phyloP scores from a whole-genome alignment of 2,888 invertebrate species.

The Zygogramma bicolorata region DNA sequence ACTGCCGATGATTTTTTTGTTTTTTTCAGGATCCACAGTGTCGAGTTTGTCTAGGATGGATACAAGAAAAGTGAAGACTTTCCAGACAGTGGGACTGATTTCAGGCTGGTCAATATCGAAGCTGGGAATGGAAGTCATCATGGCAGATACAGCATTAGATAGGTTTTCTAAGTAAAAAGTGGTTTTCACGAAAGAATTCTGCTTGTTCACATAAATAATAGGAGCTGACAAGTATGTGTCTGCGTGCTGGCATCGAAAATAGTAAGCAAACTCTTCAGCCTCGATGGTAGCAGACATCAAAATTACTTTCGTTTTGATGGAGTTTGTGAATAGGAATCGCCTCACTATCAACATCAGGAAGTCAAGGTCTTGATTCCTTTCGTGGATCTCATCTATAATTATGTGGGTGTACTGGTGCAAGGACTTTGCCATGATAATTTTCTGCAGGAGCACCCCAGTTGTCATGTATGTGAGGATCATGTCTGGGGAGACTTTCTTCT shows the following conservation, averaged over 20 bases:
- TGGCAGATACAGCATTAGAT: neutral
- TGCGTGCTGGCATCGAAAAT: constrained; percentile 69
- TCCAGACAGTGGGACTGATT: constrained; percentile 59
- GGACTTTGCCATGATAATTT: constrained; percentile 76
- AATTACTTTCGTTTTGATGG: constrained; percentile 77
- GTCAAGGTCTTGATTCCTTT: constrained; percentile 92
- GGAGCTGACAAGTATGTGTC: constrained; percentile 68
- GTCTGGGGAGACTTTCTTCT: constrained; percentile 72
- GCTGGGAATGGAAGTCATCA: constrained; percentile 32
- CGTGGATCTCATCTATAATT: constrained; percentile 94
- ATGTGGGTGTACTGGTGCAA: constrained; percentile 88
- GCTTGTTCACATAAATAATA: constrained; percentile 70
- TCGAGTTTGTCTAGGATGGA: constrained; percentile 77
- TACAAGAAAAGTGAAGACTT: constrained; percentile 68
- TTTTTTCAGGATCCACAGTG: constrained; percentile 52
- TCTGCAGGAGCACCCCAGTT: constrained; percentile 88
- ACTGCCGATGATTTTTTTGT: constrained; percentile 67
- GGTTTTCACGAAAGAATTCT: constrained; percentile 70
- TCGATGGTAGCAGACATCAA: constrained; percentile 97
- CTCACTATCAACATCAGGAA: constrained; percentile 87
- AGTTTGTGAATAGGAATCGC: constrained; percentile 79
- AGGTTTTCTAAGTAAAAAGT: constrained; percentile 73
- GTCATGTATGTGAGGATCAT: constrained; percentile 89
- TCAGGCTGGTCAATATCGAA: constrained; percentile 71
- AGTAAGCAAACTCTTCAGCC: constrained; percentile 77